Base-by-base conservation (phyloP, 2,888 invertebrate genomes). In the Torymus tubicola region DNA sequence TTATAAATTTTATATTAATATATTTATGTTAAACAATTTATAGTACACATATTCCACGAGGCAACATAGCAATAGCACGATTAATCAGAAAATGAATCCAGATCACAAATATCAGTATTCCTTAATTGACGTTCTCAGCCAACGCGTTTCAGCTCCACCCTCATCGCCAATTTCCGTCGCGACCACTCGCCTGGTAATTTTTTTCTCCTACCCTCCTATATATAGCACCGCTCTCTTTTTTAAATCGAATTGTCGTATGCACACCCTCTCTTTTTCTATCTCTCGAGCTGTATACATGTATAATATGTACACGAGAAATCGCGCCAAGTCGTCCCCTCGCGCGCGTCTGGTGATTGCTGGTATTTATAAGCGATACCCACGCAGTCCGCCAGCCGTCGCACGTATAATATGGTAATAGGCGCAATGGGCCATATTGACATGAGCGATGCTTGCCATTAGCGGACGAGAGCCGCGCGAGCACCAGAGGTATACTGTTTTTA, bases 381-480 rank as follows among this genome's bases (percentile, higher is more conserved):
- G 84, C 78, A 83, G 81, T 85, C 84, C 83, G 82, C 81, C 78
- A 82, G 74, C 60, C 83, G 84, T 79, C 82, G 82, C 84, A 85
- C 87, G 84, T 87, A 87, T 89, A 90, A 88, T 90, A 90, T 90
- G 90, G 90, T 90, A 90, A 90, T 90, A 89, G 88, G 87, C 86
- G 90, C 90, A 90, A 90, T 90, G 90, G 90, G 85, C 89, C 90
- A 90, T 90, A 90, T 90, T 90, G 90, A 90, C 90, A 89, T 90
- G 90, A 90, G 90, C 90, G 90, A 90, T 90, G 90, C 88, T 85
- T 84, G 87, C 90, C 89, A 90, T 90, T 90, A 90, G 88, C 86
- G 86, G 86, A 85, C 86, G 86, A 82, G 86, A 85, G 88, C 87
- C 84, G 87, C 87, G 88, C 87, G 89, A 90, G 31, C 31, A 5